phyloP scores from a whole-genome alignment of 2,113 vertebrate species.

The Hemichromis elongatus region DNA sequence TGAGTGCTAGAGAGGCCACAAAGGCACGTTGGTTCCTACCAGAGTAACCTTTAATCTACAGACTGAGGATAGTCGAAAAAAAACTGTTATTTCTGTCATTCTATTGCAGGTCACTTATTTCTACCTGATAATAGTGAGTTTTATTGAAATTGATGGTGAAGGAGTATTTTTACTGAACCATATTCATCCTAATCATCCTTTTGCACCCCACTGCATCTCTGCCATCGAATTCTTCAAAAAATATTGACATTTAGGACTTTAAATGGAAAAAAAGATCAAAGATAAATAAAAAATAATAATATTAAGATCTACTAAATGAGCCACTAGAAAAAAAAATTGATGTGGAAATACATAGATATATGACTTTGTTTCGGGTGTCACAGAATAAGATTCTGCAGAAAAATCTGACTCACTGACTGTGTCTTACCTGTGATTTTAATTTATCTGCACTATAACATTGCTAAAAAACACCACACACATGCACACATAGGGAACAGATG shows the following conservation, averaged over 20 bases:
- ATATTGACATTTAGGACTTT: too few species aligned
- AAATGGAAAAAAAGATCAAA: too few species aligned
- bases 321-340: too few species aligned
- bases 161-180: not conserved
- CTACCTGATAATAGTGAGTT: not conserved
- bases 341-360: too few species aligned
- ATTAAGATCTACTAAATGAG: too few species aligned
- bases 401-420: too few species aligned
- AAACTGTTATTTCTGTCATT: not conserved
- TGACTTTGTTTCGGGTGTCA: too few species aligned
- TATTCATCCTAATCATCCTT: not conserved
- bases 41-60: conserved; percentile 25
- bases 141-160: not conserved
- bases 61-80: not conserved
- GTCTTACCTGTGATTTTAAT: not conserved
- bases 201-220: not conserved
- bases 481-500: not conserved
- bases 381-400: too few species aligned
- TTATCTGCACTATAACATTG: not conserved
- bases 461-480: too few species aligned
- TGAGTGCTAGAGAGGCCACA: not conserved
- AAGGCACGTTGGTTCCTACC: not conserved
- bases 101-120: not conserved
- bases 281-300: too few species aligned
- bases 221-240: too few species aligned